Conservation (phyloP, 2,113 vertebrate species). For the Hippotragus niger region DNA sequence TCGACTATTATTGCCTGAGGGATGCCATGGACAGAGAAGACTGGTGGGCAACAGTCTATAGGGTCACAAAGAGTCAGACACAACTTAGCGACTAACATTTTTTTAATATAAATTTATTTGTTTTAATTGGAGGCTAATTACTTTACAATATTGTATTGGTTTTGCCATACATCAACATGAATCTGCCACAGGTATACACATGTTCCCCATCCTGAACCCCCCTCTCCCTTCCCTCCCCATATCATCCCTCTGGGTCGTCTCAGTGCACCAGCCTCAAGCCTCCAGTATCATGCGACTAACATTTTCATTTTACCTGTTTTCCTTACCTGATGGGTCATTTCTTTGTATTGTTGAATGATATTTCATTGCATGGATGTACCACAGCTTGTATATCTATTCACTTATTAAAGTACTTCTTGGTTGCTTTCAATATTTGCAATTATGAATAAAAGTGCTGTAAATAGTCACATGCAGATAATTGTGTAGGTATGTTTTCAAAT, state of each 20-base stretch:
- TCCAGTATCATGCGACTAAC: neutral
- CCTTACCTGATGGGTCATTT: neutral
- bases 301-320: neutral
- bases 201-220: too few species aligned
- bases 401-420: neutral
- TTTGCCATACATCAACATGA: too few species aligned
- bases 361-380: neutral
- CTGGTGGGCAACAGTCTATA: neutral
- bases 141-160: too few species aligned
- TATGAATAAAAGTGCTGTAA: neutral
- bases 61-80: neutral
- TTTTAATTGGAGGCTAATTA: too few species aligned
- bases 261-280: too few species aligned
- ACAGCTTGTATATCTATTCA: neutral
- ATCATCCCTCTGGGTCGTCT: too few species aligned
- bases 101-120: neutral
- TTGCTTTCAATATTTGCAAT: neutral
- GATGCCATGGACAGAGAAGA: neutral
- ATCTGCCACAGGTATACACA: too few species aligned
- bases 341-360: neutral
- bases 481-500: neutral
- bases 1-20: neutral
- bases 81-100: neutral
- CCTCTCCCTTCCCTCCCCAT: too few species aligned
- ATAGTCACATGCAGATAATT: neutral